phyloP scores from a whole-genome alignment of 2,888 invertebrate genomes.

The Rapana venosa region DNA sequence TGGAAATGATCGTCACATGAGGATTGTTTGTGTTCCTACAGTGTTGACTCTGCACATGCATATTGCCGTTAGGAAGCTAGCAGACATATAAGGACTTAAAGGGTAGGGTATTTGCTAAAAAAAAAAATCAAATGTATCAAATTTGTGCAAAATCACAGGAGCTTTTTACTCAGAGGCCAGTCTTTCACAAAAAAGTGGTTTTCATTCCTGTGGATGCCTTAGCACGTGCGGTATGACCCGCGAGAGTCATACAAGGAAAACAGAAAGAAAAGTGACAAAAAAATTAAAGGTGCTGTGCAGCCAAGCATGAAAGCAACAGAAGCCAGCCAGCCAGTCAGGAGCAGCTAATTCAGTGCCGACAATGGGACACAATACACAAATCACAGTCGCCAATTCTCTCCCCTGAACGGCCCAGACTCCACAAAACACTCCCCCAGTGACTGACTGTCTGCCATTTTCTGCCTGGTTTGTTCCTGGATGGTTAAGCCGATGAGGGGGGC shows the following conservation, averaged over 20 bases:
- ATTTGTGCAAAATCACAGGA: too few relatives aligned
- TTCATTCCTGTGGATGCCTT: too few relatives aligned
- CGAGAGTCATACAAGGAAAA: background rate
- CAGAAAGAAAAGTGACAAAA: background rate
- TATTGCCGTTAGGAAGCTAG: too few relatives aligned
- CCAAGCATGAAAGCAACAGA: background rate
- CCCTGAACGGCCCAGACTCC: background rate
- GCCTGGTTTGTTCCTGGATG: background rate
- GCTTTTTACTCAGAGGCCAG: too few relatives aligned
- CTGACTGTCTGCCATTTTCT: background rate
- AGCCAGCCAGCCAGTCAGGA: background rate
- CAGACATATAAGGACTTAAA: too few relatives aligned
- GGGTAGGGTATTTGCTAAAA: too few relatives aligned
- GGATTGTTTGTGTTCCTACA: too few relatives aligned
- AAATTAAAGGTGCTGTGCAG: background rate
- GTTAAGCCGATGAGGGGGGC: background rate
- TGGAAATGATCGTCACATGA: too few relatives aligned
- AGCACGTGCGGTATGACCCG: too few relatives aligned
- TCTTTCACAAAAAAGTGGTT: too few relatives aligned
- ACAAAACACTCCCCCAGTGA: background rate
- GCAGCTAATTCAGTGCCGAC: background rate
- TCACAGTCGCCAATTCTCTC: background rate
- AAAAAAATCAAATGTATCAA: too few relatives aligned
- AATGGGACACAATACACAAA: background rate
- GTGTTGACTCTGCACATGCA: too few relatives aligned